Evolutionary conservation across 2,888 invertebrate species (phyloP).

Genomic region (Lysandra bellargus): DNA sequence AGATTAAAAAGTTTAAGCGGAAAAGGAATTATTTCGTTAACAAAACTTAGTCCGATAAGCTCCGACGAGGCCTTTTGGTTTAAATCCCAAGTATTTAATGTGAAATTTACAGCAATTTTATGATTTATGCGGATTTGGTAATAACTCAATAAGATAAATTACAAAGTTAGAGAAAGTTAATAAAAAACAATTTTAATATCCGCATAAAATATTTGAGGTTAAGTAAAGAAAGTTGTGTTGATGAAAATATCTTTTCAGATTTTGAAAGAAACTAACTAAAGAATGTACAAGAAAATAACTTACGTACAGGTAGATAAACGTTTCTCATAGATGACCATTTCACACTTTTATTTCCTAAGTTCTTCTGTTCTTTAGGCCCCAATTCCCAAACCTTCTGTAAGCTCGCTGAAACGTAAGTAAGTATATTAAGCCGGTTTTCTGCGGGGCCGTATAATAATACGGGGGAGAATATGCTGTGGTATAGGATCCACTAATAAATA

Average conservation of each 20-base stretch:
- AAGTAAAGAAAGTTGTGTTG: neutral
- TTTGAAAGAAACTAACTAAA: neutral
- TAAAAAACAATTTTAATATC: conserved; percentile 1
- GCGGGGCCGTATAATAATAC: neutral
- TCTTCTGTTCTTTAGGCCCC: too few relatives aligned
- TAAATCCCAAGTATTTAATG: neutral
- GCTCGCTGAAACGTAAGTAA: neutral
- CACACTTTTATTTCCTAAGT: too few relatives aligned
- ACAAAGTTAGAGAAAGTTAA: neutral
- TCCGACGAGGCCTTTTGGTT: neutral
- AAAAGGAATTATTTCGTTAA: conserved; percentile 10
- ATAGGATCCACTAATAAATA: too few relatives aligned
- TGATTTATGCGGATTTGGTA: conserved; percentile 17
- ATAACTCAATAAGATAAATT: conserved; percentile 21
- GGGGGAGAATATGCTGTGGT: too few relatives aligned
- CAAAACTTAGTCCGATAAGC: conserved; percentile 31
- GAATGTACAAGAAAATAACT: too few relatives aligned
- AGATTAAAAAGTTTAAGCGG: neutral
- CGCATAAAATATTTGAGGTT: neutral
- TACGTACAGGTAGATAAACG: too few relatives aligned
- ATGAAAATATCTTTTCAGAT: neutral
- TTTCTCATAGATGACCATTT: too few relatives aligned
- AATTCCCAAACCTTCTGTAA: neutral
- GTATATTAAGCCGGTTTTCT: neutral
- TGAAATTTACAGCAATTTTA: conserved; percentile 22